A percentile compares a stretch with the other conserved stretches of the same genome.
phyloP scores from a whole-genome alignment of 2,113 vertebrate genomes.

The Pseudopipra pipra region DNA sequence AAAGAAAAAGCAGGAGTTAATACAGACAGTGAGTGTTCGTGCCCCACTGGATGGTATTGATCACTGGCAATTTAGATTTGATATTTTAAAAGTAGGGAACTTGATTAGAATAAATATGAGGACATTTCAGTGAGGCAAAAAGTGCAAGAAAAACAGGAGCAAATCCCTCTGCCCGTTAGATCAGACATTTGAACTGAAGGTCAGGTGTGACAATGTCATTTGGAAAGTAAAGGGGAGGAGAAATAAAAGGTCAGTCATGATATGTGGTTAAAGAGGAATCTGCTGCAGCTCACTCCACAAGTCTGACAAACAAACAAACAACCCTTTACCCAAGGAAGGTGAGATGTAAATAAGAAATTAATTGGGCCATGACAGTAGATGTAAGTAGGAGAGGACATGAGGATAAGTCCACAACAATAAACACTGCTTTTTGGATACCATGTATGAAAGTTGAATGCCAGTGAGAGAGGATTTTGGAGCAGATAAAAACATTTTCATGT shows the following conservation, averaged over 20 bases:
- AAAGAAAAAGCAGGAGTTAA: conserved; percentile 55
- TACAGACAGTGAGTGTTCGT: neutral
- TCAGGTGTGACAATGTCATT: neutral
- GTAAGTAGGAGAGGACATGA: neutral
- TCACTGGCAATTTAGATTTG: neutral
- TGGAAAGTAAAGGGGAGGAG: neutral
- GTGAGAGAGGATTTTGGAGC: neutral
- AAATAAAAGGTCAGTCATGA: neutral
- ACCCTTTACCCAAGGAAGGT: neutral
- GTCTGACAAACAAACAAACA: neutral
- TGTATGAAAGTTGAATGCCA: neutral
- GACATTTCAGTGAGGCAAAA: neutral
- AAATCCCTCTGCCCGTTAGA: neutral
- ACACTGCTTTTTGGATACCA: neutral
- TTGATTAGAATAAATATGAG: neutral
- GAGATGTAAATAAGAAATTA: neutral
- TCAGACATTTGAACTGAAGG: neutral
- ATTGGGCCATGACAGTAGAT: neutral
- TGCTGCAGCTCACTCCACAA: neutral
- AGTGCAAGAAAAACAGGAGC: neutral
- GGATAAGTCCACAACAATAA: neutral
- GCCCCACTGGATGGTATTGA: neutral
- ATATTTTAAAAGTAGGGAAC: neutral
- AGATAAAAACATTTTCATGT: neutral
- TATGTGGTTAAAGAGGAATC: neutral